A percentile compares a stretch with the other conserved stretches of the same genome.
Evolutionary conservation across 1,140 invertebrate genomes (phyloP).

Genomic region (Uloborus diversus): DNA sequence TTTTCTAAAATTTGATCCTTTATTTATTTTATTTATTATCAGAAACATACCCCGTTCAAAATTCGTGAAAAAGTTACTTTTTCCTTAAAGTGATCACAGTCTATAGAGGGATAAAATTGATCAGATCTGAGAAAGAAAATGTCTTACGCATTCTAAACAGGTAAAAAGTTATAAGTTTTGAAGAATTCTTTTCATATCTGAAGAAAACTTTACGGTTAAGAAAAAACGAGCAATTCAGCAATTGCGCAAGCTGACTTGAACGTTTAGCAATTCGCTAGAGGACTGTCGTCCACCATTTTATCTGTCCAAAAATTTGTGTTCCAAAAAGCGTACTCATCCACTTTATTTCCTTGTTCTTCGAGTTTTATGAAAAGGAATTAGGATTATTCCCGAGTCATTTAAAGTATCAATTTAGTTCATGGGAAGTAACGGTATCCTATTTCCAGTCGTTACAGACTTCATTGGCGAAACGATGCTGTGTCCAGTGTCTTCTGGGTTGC

Average conservation of each 20-base stretch:
- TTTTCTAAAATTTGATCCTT: no score
- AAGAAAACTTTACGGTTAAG: no score
- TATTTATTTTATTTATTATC: no score
- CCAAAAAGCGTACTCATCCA: slow-evolving; percentile 2
- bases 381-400: slow-evolving; percentile 21
- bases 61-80: no score
- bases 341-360: not conserved
- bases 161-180: no score
- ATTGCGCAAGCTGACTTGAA: not conserved
- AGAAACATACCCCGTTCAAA: no score
- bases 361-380: slow-evolving; percentile 40
- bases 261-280: not conserved
- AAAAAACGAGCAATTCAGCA: no score
- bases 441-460: slow-evolving; percentile 20
- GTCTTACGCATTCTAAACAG: no score
- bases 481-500: slow-evolving; percentile 26
- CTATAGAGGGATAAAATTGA: no score
- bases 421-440: slow-evolving; percentile 28
- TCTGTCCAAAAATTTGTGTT: slow-evolving; percentile 22
- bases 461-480: slow-evolving; percentile 36
- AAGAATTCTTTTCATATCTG: no score
- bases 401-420: slow-evolving; percentile 43
- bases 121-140: no score
- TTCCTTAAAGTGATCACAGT: no score
- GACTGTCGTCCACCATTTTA: not conserved